These are phyloP conservation scores for Brevimyrus niger DNA, from an alignment of 2,113 vertebrate species.

Conservation along the genomic window DNA sequence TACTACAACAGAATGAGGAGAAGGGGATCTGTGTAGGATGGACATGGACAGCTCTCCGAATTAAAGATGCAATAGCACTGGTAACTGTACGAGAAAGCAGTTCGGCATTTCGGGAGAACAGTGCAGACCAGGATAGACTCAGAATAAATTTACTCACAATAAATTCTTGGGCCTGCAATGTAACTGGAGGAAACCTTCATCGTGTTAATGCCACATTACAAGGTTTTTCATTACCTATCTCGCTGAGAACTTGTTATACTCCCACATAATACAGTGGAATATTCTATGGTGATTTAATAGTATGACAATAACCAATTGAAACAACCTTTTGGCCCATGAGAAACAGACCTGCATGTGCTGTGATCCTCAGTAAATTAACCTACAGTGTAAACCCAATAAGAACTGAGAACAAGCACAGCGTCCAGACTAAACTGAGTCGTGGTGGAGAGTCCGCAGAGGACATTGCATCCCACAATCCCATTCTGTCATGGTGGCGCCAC, in stretches of 20 bases:
- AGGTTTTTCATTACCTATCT: not conserved
- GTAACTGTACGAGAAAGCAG: constrained; percentile 13
- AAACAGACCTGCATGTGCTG: not conserved
- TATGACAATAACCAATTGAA: not conserved
- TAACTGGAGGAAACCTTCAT: not conserved
- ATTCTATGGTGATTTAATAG: not conserved
- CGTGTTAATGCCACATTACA: not conserved
- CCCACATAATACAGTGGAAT: not conserved
- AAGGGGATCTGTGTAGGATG: not conserved
- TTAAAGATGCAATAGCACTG: not conserved
- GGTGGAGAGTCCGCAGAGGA: not conserved
- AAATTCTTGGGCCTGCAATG: not conserved
- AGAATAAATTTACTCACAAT: not conserved
- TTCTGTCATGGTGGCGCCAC: not conserved
- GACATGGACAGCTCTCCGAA: not conserved
- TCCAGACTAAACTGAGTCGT: not conserved
- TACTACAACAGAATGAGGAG: constrained; percentile 14
- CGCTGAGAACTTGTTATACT: not conserved
- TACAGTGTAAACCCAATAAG: not conserved
- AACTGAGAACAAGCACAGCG: not conserved
- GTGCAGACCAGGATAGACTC: not conserved
- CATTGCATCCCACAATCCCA: not conserved
- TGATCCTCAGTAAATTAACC: too few species aligned
- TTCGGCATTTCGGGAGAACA: not conserved
- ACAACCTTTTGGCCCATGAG: not conserved